Conservation (phyloP, 2,888 invertebrate genomes). For the Monochamus alternatus region DNA sequence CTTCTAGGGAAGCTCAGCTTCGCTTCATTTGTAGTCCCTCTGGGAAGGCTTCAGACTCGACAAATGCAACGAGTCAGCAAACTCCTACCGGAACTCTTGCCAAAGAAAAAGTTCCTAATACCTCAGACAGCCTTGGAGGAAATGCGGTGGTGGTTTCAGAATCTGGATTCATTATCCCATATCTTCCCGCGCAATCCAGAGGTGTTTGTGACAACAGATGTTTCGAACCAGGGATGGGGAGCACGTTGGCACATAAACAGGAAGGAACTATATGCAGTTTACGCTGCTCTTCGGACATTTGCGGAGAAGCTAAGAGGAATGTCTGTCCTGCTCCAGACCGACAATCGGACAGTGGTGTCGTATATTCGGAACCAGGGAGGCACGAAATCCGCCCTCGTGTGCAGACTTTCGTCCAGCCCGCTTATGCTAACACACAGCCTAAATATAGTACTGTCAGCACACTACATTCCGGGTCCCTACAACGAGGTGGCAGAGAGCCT, state of each 20-base stretch:
- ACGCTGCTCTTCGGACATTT: neutral
- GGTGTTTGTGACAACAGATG: neutral
- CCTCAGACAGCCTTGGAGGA: neutral
- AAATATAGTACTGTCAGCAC: conserved; percentile 34
- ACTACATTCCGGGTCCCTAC: conserved; percentile 49
- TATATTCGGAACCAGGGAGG: conserved; percentile 41
- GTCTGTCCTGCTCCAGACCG: conserved; percentile 39
- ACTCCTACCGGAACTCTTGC: neutral
- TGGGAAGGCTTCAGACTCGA: neutral
- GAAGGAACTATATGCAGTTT: conserved; percentile 37
- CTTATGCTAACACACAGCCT: conserved; percentile 35
- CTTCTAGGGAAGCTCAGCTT: conserved; percentile 9
- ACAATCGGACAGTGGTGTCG: conserved; percentile 41
- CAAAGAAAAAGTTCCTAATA: neutral
- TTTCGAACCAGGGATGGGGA: conserved; percentile 2
- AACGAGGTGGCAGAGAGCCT: conserved; percentile 53
- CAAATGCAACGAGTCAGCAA: neutral
- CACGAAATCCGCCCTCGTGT: conserved; percentile 11
- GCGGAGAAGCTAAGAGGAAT: conserved; percentile 5
- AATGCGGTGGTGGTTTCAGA: neutral
- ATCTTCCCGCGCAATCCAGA: neutral
- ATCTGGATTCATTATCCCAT: neutral
- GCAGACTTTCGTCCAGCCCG: conserved; percentile 6
- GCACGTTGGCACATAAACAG: conserved; percentile 22
- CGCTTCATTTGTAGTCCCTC: neutral